phyloP scores from a whole-genome alignment of 2,113 vertebrate species.

The Setophaga petechia region DNA sequence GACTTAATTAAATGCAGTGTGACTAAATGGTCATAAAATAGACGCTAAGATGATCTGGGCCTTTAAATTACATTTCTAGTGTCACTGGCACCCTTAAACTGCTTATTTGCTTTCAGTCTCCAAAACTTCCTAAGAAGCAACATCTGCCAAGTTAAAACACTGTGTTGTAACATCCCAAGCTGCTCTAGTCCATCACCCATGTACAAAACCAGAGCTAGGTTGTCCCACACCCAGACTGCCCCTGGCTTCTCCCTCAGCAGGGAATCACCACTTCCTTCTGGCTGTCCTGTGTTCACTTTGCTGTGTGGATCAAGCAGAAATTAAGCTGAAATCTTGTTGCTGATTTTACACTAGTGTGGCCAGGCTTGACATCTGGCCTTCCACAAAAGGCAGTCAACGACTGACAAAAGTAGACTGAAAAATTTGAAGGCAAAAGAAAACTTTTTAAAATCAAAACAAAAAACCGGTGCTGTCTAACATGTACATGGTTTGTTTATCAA shows the following conservation, averaged over 20 bases:
- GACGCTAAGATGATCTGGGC: neutral
- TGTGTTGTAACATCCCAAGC: neutral
- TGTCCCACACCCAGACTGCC: neutral
- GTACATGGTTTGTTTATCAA: fast-evolving
- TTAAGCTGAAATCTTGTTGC: neutral
- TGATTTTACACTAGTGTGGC: neutral
- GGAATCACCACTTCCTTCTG: neutral
- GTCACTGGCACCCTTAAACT: neutral
- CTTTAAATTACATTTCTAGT: neutral
- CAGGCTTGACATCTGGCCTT: neutral
- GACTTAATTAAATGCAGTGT: neutral
- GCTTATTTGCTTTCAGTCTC: neutral
- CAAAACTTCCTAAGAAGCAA: neutral
- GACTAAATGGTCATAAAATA: neutral
- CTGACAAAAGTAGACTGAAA: neutral
- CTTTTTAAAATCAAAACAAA: neutral
- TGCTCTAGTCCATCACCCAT: neutral
- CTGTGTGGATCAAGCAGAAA: neutral
- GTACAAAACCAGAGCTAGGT: neutral
- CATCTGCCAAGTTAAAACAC: neutral
- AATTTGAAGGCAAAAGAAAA: neutral
- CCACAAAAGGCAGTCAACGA: neutral
- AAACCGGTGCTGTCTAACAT: neutral
- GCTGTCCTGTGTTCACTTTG: neutral
- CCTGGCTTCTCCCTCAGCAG: neutral